Conservation (phyloP, 1,140 invertebrate species). For the Pinna nobilis region DNA sequence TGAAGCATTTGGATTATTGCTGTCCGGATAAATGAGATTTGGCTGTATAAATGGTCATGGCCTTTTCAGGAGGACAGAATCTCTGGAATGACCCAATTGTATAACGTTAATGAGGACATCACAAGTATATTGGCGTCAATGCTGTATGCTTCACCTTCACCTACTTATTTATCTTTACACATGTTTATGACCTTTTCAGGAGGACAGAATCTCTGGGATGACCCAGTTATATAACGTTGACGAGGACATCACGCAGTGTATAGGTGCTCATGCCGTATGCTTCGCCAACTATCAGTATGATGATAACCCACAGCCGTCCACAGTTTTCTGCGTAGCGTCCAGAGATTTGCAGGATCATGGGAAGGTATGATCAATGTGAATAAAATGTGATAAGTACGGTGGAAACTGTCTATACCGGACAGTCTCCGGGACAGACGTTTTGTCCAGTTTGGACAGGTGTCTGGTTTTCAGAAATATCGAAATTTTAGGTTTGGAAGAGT, state of each 20-base stretch:
- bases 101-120: constrained; percentile 70
- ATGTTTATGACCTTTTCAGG: constrained; percentile 51
- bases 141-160: constrained; percentile 68
- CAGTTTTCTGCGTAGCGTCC: constrained; percentile 70
- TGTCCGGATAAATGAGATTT: no score
- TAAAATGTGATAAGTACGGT: no score
- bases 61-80: constrained; percentile 70
- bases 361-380: constrained; percentile 67
- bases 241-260: constrained; percentile 73
- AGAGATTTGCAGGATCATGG: constrained; percentile 68
- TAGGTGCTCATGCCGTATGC: constrained; percentile 71
- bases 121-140: constrained; percentile 73
- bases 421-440: no score
- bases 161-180: background rate
- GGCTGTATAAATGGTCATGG: background rate
- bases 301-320: constrained; percentile 69
- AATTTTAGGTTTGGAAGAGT: no score
- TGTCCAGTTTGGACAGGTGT: no score
- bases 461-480: no score
- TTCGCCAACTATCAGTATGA: constrained; percentile 72
- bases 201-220: constrained; percentile 71
- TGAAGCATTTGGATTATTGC: no score
- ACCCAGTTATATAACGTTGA: constrained; percentile 73
- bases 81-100: constrained; percentile 73
- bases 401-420: no score